Base-by-base conservation (phyloP, 1,140 invertebrate genomes). In the Caenorhabditis elegans region DNA sequence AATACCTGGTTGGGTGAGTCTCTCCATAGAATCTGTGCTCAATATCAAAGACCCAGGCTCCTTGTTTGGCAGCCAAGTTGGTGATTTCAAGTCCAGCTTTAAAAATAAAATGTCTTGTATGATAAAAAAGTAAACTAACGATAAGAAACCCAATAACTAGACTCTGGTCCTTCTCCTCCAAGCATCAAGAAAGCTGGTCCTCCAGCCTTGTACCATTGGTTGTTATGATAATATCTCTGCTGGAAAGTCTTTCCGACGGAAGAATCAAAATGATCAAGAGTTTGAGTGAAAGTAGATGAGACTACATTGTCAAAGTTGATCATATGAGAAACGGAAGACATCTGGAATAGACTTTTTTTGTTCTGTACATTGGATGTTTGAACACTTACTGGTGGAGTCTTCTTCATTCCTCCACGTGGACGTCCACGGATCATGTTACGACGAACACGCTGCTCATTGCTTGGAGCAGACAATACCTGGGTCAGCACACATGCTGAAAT, bases 181-280 rank as follows among this genome's bases (percentile, higher is more conserved):
- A 84, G 49, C 83, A 84, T 84, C 5, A 84, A 34, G 83, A 84
- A 84, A 3, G 60, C 48, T 34, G 83, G 83, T 48, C 83, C 83
- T 2, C 83, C 83, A 24, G 76, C 46, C 65, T 84, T 76, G 47
- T 83, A 83, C 43, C 49, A 84, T 13, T 82, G 43, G 46, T 75
- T 49, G 49, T 76, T 84, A 47, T 82, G 82, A 43, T 46, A 84
- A 13, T 84, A 84, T 26, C 70, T 76, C 65, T 84, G 83, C 43
- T 82, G 10, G 49, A 65, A 84, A n/a, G 79, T 82, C 43, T 60
- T 31, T 28, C n/a, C 34, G 55, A 36, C 19, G 79, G 47, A 77
- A 19, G 79, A 43, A 26, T 83, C 60, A 34, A 84, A 84, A 48
- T 84, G 79, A 78, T 84, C 83, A 28, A 84, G 24, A 8, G 26